Percentiles rank a stretch among this genome's conserved stretches.
These are phyloP conservation scores for Physocephala rufipes DNA, from an alignment of 2,888 invertebrate genomes.

Conservation along the genomic window DNA sequence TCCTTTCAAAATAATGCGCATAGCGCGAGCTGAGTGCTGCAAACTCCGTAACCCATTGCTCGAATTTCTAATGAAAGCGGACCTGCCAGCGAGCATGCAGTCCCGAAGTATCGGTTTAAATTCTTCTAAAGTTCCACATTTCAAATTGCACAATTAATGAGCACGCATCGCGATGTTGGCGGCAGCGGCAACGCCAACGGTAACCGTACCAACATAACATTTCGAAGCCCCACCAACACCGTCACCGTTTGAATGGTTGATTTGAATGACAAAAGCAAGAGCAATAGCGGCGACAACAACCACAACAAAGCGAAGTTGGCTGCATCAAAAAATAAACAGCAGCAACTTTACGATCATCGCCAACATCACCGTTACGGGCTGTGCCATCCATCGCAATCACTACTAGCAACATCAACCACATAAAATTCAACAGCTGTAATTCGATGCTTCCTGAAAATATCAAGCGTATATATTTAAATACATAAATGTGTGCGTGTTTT, in stretches of 20 bases:
- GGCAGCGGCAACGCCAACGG: background rate
- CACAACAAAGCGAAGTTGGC: background rate
- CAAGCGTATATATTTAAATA: too few species aligned
- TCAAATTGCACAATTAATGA: slow-evolving; percentile 27
- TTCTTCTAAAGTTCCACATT: slow-evolving; percentile 25
- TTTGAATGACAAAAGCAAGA: background rate
- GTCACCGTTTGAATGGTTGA: too few species aligned
- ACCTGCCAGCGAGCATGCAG: background rate
- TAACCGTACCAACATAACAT: background rate
- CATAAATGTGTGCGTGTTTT: background rate
- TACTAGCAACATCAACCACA: background rate
- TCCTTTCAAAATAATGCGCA: slow-evolving; percentile 20
- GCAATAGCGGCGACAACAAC: background rate
- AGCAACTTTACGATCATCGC: too few species aligned
- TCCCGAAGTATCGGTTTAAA: background rate
- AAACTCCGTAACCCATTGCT: slow-evolving; percentile 6
- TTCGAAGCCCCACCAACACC: too few species aligned
- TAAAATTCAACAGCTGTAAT: slow-evolving; percentile 8
- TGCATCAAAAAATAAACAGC: too few species aligned
- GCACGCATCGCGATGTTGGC: background rate
- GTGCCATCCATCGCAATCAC: background rate
- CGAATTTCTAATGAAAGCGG: slow-evolving; percentile 16
- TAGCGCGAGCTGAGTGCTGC: slow-evolving; percentile 1
- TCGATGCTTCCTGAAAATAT: slow-evolving; percentile 34
- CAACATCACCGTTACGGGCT: too few species aligned